Evolutionary conservation across 2,113 vertebrate genomes (phyloP), one percentile per base, ranked within the genome.

Genomic region (Rhinoptilus africanus): DNA sequence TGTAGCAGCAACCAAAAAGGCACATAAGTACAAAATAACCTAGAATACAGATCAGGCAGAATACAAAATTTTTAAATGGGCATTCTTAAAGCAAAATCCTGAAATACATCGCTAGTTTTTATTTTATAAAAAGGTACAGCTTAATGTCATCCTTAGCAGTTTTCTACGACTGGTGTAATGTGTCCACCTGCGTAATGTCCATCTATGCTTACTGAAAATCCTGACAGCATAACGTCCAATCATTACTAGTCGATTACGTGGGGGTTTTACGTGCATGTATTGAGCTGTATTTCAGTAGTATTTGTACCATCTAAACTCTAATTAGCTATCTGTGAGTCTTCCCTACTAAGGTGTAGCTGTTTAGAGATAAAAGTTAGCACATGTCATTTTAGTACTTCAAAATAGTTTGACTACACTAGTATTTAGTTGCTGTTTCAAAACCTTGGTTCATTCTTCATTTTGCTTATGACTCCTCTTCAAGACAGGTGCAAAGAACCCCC

Each of bases 1-100:
- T 75, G 68, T 92, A 97, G 96, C 95, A 97, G 96, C 95, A 98
- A 97, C 92, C 67, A 88, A 92, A 98, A 98, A 95, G 74, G 62
- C 84, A 97, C 28, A 0, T 64, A 76, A 93, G 45, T 93, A 80
- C 85, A 39, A 85, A 97, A 95, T 26, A 85, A 95, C 12, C 19
- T 23, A 72, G 45, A 77, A 83, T 4, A 88, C 21, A 86, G 45
- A 72, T 79, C 60, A 83, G 64, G 64, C 50, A 91, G 85, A 96
- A 87, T 4, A 91, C 20, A 94, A 68, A 53, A 39, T 23, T 39
- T 94, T 92, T 54, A 88, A 93, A 84, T 2, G 18, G 12, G 54
- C 34, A 18, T 90, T 86, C 75, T 91, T 93, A 76, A 85, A 92
- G 90, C 39, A 89, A 96, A 94, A 92, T 67, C 7, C 11, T 75